Base-by-base conservation (phyloP, 2,113 vertebrate genomes). In the Labeo catla region DNA sequence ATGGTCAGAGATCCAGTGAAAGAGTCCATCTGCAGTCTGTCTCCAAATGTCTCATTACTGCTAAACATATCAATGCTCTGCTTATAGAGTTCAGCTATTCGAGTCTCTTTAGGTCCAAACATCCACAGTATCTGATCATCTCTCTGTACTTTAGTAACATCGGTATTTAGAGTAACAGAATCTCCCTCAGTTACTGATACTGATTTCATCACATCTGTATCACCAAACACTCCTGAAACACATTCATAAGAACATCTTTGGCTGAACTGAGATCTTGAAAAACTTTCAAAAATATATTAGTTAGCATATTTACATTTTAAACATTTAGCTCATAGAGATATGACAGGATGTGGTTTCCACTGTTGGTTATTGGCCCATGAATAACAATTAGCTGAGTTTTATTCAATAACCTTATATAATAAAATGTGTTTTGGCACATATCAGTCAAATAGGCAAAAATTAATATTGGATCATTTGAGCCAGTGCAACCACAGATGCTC, bases 21-120 rank as follows among this genome's bases (percentile, higher is more conserved):
- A 54, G 49, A 39, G 28, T 83, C 19, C 6, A 83, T 0, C 28
- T 52, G 4, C 4, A 83, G 81, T 83, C 15, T 52, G 28, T 72
- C 6, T 39, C 10, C 19, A n/a, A 83, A 83, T 70, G 0, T 50
- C 6, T 8, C 0, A 4, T 7, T 5, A 8, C 19, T 83, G 16
- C 1, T 1, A 70, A 1, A n/a, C 1, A 52, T 83, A 6, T 54
- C 0, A 8, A 54, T 54, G 0, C 0, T 1, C 1, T 23, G 9
- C 0, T 8, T 68, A 4, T 39, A 12, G 2, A 83, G 1, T 39
- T 83, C 47, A 83, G 81, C 81, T 0, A 83, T 83, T 0, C 81
- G 81, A 72, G 28, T 43, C 0, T 43, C 81, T 43, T 13, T 0
- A 54, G 15, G 16, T 70, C 81, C 81, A 83, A 72, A 72, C 49